phyloP scores from a whole-genome alignment of 2,888 invertebrate species.

The Acanthosepion pharaonis region DNA sequence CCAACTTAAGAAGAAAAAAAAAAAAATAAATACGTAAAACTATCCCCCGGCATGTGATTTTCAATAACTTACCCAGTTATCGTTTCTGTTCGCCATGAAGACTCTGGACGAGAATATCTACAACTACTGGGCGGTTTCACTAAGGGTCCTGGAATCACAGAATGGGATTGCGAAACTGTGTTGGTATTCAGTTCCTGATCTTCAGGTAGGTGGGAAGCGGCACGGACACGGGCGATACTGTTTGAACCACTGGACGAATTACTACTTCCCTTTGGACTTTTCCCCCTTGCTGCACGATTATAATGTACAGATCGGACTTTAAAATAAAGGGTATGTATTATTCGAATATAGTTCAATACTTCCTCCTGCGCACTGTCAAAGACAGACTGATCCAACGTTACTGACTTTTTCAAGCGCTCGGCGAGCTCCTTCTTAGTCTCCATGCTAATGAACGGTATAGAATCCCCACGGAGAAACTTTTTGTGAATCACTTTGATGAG shows the following conservation, averaged over 20 bases:
- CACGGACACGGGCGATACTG: constrained; percentile 68
- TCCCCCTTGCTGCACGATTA: constrained; percentile 71
- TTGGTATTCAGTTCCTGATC: constrained; percentile 81
- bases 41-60: neutral
- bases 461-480: constrained; percentile 81
- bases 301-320: constrained; percentile 92
- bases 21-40: too few species aligned
- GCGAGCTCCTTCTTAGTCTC: constrained; percentile 84
- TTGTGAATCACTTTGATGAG: constrained; percentile 82
- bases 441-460: constrained; percentile 84
- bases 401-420: constrained; percentile 63
- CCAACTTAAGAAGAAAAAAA: too few species aligned
- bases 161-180: constrained; percentile 45
- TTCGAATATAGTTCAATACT: constrained; percentile 88
- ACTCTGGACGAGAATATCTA: constrained; percentile 36
- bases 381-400: constrained; percentile 83
- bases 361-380: constrained; percentile 89
- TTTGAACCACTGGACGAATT: constrained; percentile 69
- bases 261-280: constrained; percentile 71
- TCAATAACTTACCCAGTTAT: constrained; percentile 55
- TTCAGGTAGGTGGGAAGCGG: constrained; percentile 87
- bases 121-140: constrained; percentile 45
- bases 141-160: constrained; percentile 45
- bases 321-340: constrained; percentile 94
- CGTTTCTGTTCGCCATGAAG: constrained; percentile 55